These are phyloP conservation scores for Cerastis rubricosa DNA, from an alignment of 2,888 invertebrate species.

Conservation along the genomic window DNA sequence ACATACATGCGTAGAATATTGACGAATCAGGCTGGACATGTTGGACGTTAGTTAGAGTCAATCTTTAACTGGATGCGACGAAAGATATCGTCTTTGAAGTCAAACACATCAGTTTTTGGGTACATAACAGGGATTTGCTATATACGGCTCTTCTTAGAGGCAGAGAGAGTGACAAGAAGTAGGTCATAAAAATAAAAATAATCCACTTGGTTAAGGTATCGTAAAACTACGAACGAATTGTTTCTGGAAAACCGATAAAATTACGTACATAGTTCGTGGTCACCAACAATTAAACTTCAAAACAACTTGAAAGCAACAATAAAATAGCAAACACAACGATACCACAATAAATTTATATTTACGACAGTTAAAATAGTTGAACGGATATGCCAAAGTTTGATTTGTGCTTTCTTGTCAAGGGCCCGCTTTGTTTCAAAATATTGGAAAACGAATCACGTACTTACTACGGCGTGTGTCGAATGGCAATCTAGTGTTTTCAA, in stretches of 20 bases:
- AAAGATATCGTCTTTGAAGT: background rate
- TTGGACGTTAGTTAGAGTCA: background rate
- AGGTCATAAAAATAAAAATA: background rate
- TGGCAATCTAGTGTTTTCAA: constrained; percentile 81
- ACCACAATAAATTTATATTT: constrained; percentile 73
- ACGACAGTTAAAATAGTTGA: constrained; percentile 77
- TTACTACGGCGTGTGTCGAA: constrained; percentile 81
- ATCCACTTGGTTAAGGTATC: constrained; percentile 3
- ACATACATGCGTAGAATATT: background rate
- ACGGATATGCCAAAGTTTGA: constrained; percentile 80
- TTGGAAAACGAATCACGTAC: constrained; percentile 84
- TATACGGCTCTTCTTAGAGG: background rate
- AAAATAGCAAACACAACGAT: constrained; percentile 72
- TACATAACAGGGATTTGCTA: background rate
- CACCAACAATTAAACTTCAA: constrained; percentile 73
- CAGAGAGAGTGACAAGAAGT: background rate
- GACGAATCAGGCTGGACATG: background rate
- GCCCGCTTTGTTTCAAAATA: constrained; percentile 86
- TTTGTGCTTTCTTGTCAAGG: constrained; percentile 86
- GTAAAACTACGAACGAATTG: constrained; percentile 19
- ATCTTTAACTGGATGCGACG: background rate
- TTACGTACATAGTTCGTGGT: constrained; percentile 65
- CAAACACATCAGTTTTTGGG: background rate
- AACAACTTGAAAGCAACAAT: constrained; percentile 72
- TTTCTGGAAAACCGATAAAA: constrained; percentile 44